Evolutionary conservation across 2,888 invertebrate genomes (phyloP), one percentile per base, ranked within the genome.

Genomic region (Stenoptilia bipunctidactyla): DNA sequence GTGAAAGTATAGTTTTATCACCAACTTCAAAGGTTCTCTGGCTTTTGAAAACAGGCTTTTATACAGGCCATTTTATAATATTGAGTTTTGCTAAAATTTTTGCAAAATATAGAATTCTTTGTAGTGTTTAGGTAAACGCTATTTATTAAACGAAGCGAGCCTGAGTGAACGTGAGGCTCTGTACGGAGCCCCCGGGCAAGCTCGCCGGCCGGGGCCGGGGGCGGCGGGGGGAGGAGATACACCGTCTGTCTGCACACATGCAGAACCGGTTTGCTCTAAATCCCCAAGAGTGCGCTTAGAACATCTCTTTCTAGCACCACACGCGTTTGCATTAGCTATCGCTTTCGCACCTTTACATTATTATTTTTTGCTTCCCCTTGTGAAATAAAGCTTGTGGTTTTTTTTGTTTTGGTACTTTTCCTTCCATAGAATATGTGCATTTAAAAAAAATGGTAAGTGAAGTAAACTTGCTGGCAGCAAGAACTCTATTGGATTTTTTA

Each of bases 261-360:
- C 76, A 77, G 79, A 76, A 76, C 82, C 79, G 77, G 80, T 77
- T 77, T 64, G 69, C 65, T 71, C 70, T 56, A 60, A 69, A 75
- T 79, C 74, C 76, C 76, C 76, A 71, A 68, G 68, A 71, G 67
- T 65, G 64, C 65, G 63, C 61, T 69, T 65, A 57, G 56, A 58
- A 54, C 51, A 52, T 66, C 68, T 69, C 68, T 68, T 63, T 80
- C 63, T 66, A 61, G 61, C 59, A 64, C 69, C 75, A 71, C 71
- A 74, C 70, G 69, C 72, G 72, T 61, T 56, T 61, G 67, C 69
- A 71, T 72, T 61, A 56, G 56, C 66, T 66, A 53, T 74, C 74
- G 68, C 72, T 45, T 57, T 75, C 72, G 66, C 72, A 72, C 79
- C 55, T 72, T 80, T 75, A 73, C 68, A 72, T 77, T 77, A 76